Evolutionary conservation across 2,888 invertebrate species (phyloP).

Genomic region (Thelaira solivaga): DNA sequence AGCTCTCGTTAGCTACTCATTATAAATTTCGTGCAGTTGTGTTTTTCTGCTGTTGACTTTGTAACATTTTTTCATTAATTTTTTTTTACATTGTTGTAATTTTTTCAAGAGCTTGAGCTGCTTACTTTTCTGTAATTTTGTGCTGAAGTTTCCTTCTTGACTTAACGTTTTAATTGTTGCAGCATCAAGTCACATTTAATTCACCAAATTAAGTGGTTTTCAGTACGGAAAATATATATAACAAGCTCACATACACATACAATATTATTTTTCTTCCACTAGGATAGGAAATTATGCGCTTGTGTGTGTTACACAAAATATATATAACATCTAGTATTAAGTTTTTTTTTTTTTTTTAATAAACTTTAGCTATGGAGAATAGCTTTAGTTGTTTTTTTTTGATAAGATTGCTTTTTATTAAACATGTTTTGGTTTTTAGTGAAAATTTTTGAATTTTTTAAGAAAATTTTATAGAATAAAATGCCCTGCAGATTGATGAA

Average conservation of each 20-base stretch:
- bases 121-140: constrained; percentile 1
- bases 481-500: too few species aligned
- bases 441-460: too few species aligned
- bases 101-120: constrained; percentile 16
- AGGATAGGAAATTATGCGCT: too few species aligned
- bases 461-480: too few species aligned
- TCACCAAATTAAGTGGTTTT: constrained; percentile 60
- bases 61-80: constrained; percentile 25
- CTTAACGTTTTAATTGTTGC: constrained; percentile 59
- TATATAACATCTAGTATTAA: too few species aligned
- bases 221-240: constrained; percentile 9
- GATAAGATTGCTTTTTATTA: too few species aligned
- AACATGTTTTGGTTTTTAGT: too few species aligned
- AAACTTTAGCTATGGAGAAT: too few species aligned
- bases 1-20: constrained; percentile 32
- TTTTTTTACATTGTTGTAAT: constrained; percentile 21
- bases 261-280: neutral
- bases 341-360: too few species aligned
- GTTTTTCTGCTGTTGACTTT: constrained; percentile 30
- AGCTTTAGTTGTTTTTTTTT: too few species aligned
- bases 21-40: constrained; percentile 12
- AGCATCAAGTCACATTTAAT: constrained; percentile 59
- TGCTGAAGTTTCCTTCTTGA: constrained; percentile 18
- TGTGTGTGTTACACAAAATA: too few species aligned
- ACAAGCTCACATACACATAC: too few species aligned